A percentile compares a stretch with the other conserved stretches of the same genome.
Conservation (phyloP, 1,140 invertebrate genomes). For the Colletes latitarsis region DNA sequence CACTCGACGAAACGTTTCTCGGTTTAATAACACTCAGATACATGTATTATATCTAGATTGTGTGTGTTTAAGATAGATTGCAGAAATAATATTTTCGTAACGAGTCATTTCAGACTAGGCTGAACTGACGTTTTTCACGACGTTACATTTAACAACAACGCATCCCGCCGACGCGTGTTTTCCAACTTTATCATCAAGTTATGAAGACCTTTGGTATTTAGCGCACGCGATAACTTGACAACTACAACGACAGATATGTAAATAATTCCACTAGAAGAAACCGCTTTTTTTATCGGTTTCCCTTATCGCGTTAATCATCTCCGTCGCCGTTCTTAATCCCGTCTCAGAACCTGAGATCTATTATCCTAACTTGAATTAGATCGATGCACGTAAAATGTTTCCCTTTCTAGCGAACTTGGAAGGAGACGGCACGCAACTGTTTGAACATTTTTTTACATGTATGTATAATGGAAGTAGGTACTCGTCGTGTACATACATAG, state of each 20-base stretch:
- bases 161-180: not conserved
- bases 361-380: not conserved
- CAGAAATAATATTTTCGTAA: slow-evolving; percentile 22
- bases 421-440: no score
- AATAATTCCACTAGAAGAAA: slow-evolving; percentile 1
- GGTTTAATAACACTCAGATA: not conserved
- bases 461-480: no score
- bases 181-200: slow-evolving; percentile 8
- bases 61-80: not conserved
- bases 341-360: not conserved
- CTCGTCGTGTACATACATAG: no score
- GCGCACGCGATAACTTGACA: slow-evolving; percentile 27
- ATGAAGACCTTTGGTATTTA: slow-evolving; percentile 32
- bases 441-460: no score
- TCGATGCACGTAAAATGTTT: no score
- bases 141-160: slow-evolving; percentile 10
- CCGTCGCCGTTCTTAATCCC: not conserved
- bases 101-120: slow-evolving; percentile 19
- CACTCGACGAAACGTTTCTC: slow-evolving; percentile 6
- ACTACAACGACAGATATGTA: slow-evolving; percentile 1
- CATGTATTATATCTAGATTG: no score
- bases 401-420: not conserved
- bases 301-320: slow-evolving; percentile 9
- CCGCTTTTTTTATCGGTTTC: not conserved
- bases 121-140: no score